Base-by-base conservation (phyloP, 2,797 vertebrate species). In the Lates japonicus region DNA sequence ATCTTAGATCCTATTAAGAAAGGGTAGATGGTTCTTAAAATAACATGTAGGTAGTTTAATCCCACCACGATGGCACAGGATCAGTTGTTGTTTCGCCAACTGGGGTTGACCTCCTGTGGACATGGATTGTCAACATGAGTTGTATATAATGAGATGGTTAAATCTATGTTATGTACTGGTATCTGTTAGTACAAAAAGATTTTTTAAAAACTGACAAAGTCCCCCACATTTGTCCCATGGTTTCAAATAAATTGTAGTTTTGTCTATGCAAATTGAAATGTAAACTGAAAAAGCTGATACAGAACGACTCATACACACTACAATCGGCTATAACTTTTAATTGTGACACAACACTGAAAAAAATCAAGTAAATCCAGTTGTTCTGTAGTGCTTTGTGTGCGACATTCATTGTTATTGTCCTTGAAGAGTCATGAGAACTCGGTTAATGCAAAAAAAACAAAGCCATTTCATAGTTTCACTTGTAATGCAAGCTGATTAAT, bases 331-430 rank as follows among this genome's bases (percentile, higher is more conserved):
- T 87, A 88, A 49, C 48, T 75, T 94, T 94, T 92, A 88, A 88
- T 94, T 89, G 88, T 90, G 89, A 92, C 83, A 82, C 87, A 85
- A 90, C 88, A 94, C 86, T 88, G 86, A 73, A 79, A 91, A 81
- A 89, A 90, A 89, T 95, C 93, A 94, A 94, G 94, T 94, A 94
- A 92, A 90, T 89, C 93, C 94, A 94, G 95, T 93, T 89, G 69
- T 87, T 91, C 76, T 88, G 82, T 91, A 92, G 91, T 93, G 91
- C 87, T 91, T 79, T 81, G 83, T 89, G 88, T 93, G 85, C 81
- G 90, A 94, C 93, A 94, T 94, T 93, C 90, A 89, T 83, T 51
- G 83, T 88, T 94, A 83, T 81, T 87, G 83, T 92, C 87, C 80
- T 82, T 87, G 49, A 69, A 89, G 78, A 90, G 80, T 90, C 67